Conservation (phyloP, 1,140 invertebrate species). For the Solenopsis fugax region DNA sequence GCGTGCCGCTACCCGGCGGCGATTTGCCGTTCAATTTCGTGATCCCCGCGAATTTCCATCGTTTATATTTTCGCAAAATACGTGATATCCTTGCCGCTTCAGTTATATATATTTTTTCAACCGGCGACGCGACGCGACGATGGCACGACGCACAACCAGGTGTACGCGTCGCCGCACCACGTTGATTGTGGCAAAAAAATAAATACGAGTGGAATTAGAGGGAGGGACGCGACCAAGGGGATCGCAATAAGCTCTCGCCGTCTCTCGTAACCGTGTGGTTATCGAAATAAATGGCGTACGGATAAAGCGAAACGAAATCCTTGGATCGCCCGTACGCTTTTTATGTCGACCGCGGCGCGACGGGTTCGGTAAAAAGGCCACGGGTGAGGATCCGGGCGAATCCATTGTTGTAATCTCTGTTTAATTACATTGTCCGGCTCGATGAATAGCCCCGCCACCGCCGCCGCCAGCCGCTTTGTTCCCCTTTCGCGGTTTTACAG, state of each 20-base stretch:
- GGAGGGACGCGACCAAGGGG: neutral
- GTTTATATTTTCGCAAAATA: slow-evolving; percentile 53
- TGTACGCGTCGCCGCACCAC: neutral
- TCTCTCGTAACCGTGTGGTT: slow-evolving; percentile 7
- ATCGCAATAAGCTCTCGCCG: slow-evolving; percentile 40
- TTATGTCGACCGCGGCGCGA: slow-evolving; percentile 30
- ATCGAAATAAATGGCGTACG: slow-evolving; percentile 52
- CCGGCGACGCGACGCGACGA: too few relatives aligned
- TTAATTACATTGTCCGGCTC: slow-evolving; percentile 73
- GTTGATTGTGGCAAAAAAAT: slow-evolving; percentile 7
- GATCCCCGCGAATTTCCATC: slow-evolving; percentile 44
- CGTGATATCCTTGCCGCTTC: slow-evolving; percentile 19
- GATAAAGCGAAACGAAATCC: slow-evolving; percentile 54
- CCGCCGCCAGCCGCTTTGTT: slow-evolving; percentile 58
- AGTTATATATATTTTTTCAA: slow-evolving; percentile 40
- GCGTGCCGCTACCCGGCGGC: slow-evolving; percentile 8
- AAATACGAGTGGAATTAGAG: slow-evolving; percentile 36
- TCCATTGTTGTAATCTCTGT: slow-evolving; percentile 73
- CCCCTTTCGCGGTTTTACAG: slow-evolving; percentile 68
- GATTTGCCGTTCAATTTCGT: slow-evolving; percentile 45
- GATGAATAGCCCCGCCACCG: slow-evolving; percentile 62
- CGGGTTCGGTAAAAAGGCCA: slow-evolving; percentile 24
- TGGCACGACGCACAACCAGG: slow-evolving; percentile 6
- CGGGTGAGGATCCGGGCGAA: slow-evolving; percentile 57
- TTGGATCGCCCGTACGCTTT: slow-evolving; percentile 16